A percentile compares a stretch with the other conserved stretches of the same genome.
Evolutionary conservation across 2,888 invertebrate species (phyloP).

Genomic region (Ichneumon xanthorius): DNA sequence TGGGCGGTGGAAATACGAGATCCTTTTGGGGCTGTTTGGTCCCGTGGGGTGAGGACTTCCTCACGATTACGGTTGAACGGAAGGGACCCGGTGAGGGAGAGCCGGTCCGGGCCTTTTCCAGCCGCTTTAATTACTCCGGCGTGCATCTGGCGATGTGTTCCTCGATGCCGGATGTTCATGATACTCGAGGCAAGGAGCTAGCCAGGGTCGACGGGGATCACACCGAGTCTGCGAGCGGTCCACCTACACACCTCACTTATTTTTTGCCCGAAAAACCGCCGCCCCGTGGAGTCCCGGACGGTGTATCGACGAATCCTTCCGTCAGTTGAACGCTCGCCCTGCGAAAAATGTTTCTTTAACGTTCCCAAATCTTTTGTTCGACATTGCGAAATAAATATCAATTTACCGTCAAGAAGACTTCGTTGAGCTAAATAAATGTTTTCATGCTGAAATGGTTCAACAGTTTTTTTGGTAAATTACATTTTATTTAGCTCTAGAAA

Average conservation of each 20-base stretch:
- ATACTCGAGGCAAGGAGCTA: slow-evolving; percentile 44
- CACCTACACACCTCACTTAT: neutral
- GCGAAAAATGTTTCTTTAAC: no score
- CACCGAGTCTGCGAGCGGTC: slow-evolving; percentile 52
- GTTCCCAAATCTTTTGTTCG: no score
- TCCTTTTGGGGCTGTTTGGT: slow-evolving; percentile 47
- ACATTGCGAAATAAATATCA: no score
- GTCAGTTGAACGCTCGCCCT: no score
- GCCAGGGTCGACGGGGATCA: neutral
- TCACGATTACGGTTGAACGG: slow-evolving; percentile 56
- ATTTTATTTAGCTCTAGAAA: no score
- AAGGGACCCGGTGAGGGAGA: slow-evolving; percentile 63
- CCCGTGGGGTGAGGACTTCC: slow-evolving; percentile 20
- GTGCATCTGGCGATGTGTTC: slow-evolving; percentile 65
- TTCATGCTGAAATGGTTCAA: no score
- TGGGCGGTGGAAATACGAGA: slow-evolving; percentile 56
- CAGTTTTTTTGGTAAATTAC: no score
- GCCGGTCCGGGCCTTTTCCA: slow-evolving; percentile 61
- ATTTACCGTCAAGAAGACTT: no score
- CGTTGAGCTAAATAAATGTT: no score
- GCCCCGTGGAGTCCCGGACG: neutral
- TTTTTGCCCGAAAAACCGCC: slow-evolving; percentile 30
- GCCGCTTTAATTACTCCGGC: slow-evolving; percentile 72
- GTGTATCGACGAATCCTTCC: neutral
- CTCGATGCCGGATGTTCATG: slow-evolving; percentile 56